Base-by-base conservation (phyloP, 2,113 vertebrate species). In the Galbula dea region DNA sequence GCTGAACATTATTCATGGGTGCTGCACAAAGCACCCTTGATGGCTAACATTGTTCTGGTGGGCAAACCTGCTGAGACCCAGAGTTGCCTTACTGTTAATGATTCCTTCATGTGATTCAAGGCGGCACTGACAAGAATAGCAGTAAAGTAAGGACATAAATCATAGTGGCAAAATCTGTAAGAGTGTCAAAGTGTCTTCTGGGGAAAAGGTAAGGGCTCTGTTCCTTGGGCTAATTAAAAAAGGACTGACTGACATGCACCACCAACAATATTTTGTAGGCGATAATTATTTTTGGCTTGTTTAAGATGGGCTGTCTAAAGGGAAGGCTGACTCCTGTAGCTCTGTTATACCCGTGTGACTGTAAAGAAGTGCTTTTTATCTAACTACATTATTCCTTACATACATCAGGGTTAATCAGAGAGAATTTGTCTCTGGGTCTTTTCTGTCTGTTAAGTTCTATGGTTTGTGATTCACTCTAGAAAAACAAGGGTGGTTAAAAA, bases 401-500 rank as follows among this genome's bases (percentile, higher is more conserved):
- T 69, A 87, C 71, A 66, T 8, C 32, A 83, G 57, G 10, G 61
- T 58, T 32, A 65, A 55, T 11, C 77, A 75, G 30, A 87, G 29
- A 77, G 15, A n/a, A 67, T 91, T 87, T 57, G 29, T 89, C 67
- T 74, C 79, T 57, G 66, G 55, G 61, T 90, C 91, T 94, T 94
- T 94, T 95, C 88, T 39, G 30, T 74, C 83, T 91, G 87, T 93
- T 91, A 88, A 83, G 71, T 81, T 96, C 89, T 76, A 93, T 83
- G 89, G 92, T 77, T 96, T 95, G 74, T 96, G 92, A 95, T 95
- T 95, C 96, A 94, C 85, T 67, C 89, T 41, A 95, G 39, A 93
- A 96, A 95, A 96, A 96, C 86, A 96, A 90, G 80, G 86, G 90
- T 93, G 83, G 89, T 93, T 93, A 24, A 91, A 93, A 94, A 87